phyloP scores from a whole-genome alignment of 1,140 invertebrate species.

The Drosophila ambigua region DNA sequence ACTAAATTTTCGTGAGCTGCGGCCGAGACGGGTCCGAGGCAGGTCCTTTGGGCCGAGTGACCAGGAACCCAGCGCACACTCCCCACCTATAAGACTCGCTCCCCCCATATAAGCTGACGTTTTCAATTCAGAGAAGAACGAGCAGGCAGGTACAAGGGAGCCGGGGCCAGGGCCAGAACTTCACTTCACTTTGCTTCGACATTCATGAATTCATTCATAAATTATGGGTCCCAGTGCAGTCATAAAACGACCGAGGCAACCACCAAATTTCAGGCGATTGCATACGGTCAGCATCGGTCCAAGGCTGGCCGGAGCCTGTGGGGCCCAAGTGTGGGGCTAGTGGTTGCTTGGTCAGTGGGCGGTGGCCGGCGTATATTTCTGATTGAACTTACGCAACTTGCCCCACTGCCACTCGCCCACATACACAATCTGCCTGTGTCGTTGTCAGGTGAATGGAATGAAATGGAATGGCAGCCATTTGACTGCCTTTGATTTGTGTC shows the following conservation, averaged over 20 bases:
- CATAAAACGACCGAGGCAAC: conserved; percentile 68
- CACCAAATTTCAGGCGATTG: conserved; percentile 79
- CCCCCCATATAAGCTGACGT: conserved; percentile 55
- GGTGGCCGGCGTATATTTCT: neutral
- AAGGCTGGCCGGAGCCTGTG: conserved; percentile 18
- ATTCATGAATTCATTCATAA: conserved; percentile 82
- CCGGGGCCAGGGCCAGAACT: conserved; percentile 1
- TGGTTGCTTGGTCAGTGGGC: conserved; percentile 4
- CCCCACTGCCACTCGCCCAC: neutral
- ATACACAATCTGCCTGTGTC: conserved; percentile 7
- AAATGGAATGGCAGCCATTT: conserved; percentile 30
- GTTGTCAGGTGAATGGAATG: conserved; percentile 26
- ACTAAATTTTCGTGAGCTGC: conserved; percentile 62
- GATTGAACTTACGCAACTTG: conserved; percentile 48
- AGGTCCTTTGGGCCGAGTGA: conserved; percentile 56
- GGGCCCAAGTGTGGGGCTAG: neutral
- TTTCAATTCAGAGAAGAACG: conserved; percentile 45
- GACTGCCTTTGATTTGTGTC: conserved; percentile 39
- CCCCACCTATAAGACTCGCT: conserved; percentile 38
- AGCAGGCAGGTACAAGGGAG: conserved; percentile 20
- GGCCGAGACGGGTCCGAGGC: neutral
- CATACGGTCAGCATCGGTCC: conserved; percentile 54
- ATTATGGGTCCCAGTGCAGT: conserved; percentile 77
- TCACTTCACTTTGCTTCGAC: conserved; percentile 58
- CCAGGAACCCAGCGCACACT: conserved; percentile 3